Percentiles rank a stretch among this genome's conserved stretches.
Evolutionary conservation across 2,113 vertebrate species (phyloP).

Genomic region (Rhynchomys soricoides): DNA sequence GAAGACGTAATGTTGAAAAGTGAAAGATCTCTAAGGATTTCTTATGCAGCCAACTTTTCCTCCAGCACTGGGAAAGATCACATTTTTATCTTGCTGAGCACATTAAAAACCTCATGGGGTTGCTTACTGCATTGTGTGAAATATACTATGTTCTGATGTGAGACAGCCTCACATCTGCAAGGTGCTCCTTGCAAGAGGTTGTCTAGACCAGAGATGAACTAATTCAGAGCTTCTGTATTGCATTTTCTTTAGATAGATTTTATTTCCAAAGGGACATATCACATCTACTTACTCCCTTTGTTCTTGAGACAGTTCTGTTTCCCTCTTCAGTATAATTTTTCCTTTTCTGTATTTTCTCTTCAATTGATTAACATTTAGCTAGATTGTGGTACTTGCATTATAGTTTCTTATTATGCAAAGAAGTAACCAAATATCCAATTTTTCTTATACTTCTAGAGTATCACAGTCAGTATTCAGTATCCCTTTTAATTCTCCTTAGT

Average conservation of each 20-base stretch:
- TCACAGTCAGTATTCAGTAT: background rate
- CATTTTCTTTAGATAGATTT: rapidly evolving
- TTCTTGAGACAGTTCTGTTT: background rate
- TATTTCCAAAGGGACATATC: background rate
- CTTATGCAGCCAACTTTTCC: background rate
- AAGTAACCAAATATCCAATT: background rate
- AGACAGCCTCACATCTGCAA: background rate
- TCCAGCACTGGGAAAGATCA: background rate
- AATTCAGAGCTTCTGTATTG: background rate
- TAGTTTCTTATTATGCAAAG: background rate
- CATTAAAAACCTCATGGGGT: background rate
- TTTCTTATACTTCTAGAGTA: background rate
- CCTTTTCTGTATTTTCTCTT: background rate
- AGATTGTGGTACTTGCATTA: background rate
- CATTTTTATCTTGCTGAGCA: background rate
- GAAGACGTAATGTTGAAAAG: background rate
- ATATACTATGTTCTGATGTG: background rate
- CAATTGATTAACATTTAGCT: background rate
- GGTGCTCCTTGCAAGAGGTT: background rate
- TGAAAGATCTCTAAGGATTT: background rate
- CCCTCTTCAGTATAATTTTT: background rate
- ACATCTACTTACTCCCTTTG: background rate
- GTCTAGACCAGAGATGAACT: background rate
- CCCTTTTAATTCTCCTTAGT: background rate
- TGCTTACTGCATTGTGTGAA: background rate